A percentile compares a stretch with the other conserved stretches of the same genome.
phyloP scores from a whole-genome alignment of 2,888 invertebrate genomes.

The Thera obeliscata region DNA sequence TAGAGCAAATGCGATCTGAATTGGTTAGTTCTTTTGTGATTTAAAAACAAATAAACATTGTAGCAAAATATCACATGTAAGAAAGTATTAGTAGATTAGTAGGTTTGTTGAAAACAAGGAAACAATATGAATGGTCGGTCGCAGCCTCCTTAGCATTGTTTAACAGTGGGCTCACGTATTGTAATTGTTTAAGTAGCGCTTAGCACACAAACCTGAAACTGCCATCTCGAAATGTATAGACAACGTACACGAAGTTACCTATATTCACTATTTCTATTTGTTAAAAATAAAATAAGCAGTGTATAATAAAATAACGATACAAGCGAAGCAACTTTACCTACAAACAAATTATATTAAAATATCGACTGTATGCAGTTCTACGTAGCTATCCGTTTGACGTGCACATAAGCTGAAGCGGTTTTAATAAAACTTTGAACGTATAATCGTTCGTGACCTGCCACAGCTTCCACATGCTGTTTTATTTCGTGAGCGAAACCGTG shows the following conservation, averaged over 20 bases:
- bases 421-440: too few species aligned
- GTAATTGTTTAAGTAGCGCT: constrained; percentile 21
- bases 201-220: constrained; percentile 26
- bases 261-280: background rate
- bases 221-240: constrained; percentile 16
- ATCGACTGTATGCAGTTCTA: too few species aligned
- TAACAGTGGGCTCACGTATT: constrained; percentile 25
- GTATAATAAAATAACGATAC: background rate
- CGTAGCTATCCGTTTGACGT: too few species aligned
- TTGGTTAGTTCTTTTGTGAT: background rate
- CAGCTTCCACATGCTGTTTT: too few species aligned
- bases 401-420: too few species aligned
- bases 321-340: too few species aligned
- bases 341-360: too few species aligned
- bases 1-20: too few species aligned
- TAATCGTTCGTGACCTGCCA: too few species aligned
- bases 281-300: background rate
- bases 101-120: constrained; percentile 17
- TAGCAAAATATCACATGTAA: background rate
- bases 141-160: constrained; percentile 25
- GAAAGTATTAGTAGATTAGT: constrained; percentile 1
- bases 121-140: constrained; percentile 14
- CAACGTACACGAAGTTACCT: constrained; percentile 18
- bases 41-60: background rate
- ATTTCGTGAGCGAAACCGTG: background rate